Percentiles rank a stretch among this genome's conserved stretches.
phyloP scores from a whole-genome alignment of 2,797 vertebrate species.

The Sebastes flavidus region DNA sequence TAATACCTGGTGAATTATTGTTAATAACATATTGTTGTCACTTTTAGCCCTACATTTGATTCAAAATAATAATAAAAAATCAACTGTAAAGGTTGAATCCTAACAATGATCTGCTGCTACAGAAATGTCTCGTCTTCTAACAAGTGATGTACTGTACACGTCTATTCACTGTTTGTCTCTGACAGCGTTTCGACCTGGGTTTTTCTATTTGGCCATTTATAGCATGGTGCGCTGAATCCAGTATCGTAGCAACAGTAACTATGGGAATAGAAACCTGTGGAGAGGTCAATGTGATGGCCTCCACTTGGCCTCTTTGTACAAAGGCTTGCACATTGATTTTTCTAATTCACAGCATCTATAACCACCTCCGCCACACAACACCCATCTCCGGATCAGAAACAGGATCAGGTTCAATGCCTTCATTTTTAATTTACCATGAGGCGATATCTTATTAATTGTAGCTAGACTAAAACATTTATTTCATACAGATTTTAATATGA shows the following conservation, averaged over 20 bases:
- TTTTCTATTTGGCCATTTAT: constrained; percentile 50
- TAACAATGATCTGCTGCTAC: neutral
- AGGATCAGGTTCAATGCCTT: neutral
- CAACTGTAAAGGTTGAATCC: neutral
- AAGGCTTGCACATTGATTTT: constrained; percentile 61
- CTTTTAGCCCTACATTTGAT: neutral
- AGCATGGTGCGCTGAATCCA: constrained; percentile 46
- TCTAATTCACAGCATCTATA: constrained; percentile 50
- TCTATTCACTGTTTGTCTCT: constrained; percentile 23
- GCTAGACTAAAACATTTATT: neutral
- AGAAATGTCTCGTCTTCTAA: neutral
- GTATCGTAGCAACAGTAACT: constrained; percentile 78
- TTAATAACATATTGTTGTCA: neutral
- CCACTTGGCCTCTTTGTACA: constrained; percentile 66
- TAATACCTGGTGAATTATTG: neutral
- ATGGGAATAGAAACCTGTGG: constrained; percentile 70
- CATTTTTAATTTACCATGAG: neutral
- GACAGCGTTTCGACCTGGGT: constrained; percentile 27
- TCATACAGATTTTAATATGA: neutral
- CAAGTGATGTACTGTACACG: neutral
- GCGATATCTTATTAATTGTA: neutral
- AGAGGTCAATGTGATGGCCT: constrained; percentile 71
- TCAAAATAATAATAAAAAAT: neutral
- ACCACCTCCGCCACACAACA: constrained; percentile 15
- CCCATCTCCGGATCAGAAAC: constrained; percentile 7